Conservation (phyloP, 2,797 vertebrate species). For the Acanthopagrus latus region DNA sequence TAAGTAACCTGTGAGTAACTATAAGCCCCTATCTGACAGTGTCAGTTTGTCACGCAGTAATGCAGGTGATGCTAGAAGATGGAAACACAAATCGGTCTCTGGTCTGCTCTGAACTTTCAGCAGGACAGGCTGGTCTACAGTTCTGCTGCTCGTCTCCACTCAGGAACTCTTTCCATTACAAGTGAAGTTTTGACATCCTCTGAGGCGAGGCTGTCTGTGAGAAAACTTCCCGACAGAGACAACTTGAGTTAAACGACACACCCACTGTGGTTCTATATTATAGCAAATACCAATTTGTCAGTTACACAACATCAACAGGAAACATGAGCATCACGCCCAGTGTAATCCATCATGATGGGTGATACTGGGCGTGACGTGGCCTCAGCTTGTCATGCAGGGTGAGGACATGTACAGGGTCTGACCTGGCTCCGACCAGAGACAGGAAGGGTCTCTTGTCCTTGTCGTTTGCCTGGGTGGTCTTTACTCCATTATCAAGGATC, state of each 20-base stretch:
- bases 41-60: too few species aligned
- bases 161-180: background rate
- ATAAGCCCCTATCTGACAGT: too few species aligned
- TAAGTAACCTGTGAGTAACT: too few species aligned
- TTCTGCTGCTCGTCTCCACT: background rate
- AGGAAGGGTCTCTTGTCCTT: conserved; percentile 97
- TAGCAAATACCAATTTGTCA: background rate
- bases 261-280: background rate
- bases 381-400: background rate
- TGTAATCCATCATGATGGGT: conserved; percentile 1
- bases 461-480: conserved; percentile 92
- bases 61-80: too few species aligned
- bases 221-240: conserved; percentile 5
- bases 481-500: conserved; percentile 97
- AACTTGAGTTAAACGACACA: background rate
- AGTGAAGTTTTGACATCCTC: background rate
- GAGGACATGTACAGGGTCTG: conserved; percentile 50
- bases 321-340: conserved; percentile 3
- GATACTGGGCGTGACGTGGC: conserved; percentile 13
- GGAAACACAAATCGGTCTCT: too few species aligned
- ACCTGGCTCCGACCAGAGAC: conserved; percentile 94
- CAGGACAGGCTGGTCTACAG: too few species aligned
- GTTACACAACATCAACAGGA: conserved; percentile 17
- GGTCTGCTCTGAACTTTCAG: too few species aligned
- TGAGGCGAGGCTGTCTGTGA: background rate